phyloP scores from a whole-genome alignment of 2,888 invertebrate genomes.

The Amblyteles armatorius region DNA sequence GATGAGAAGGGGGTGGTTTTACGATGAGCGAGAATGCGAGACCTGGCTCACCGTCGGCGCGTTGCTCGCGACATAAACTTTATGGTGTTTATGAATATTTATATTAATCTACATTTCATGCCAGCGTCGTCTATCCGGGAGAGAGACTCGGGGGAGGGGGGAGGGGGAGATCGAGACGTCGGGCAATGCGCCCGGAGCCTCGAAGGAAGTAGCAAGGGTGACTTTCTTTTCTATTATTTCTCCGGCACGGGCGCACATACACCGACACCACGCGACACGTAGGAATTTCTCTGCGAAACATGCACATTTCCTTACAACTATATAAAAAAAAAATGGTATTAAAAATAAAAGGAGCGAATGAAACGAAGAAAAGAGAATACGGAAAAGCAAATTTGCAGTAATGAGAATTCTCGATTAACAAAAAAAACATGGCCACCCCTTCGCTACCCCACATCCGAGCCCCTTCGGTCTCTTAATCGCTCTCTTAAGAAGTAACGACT shows the following conservation, averaged over 20 bases:
- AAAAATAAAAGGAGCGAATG: not conserved
- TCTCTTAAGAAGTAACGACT: slow-evolving; percentile 35
- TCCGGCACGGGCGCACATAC: not conserved
- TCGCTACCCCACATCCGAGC: not conserved
- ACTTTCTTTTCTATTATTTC: slow-evolving; percentile 41
- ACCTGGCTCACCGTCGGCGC: slow-evolving; percentile 60
- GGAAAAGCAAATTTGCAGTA: not conserved
- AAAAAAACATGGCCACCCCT: not conserved
- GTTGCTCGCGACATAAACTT: slow-evolving; percentile 82
- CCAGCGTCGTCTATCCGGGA: slow-evolving; percentile 69
- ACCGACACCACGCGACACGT: slow-evolving; percentile 16
- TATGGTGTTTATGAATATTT: slow-evolving; percentile 85
- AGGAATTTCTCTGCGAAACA: slow-evolving; percentile 33
- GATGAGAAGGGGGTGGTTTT: slow-evolving; percentile 75
- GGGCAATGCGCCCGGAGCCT: slow-evolving; percentile 58
- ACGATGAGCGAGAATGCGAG: slow-evolving; percentile 80
- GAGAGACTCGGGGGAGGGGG: slow-evolving; percentile 54
- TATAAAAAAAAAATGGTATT: not conserved
- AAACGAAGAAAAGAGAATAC: not conserved
- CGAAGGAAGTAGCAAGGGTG: slow-evolving; percentile 25
- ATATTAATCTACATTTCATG: slow-evolving; percentile 84
- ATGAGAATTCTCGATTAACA: slow-evolving; percentile 1
- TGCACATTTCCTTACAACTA: slow-evolving; percentile 6
- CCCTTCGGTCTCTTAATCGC: slow-evolving; percentile 14
- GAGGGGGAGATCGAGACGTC: slow-evolving; percentile 38